Conservation (phyloP, 2,113 vertebrate genomes). For the Cariama cristata region DNA sequence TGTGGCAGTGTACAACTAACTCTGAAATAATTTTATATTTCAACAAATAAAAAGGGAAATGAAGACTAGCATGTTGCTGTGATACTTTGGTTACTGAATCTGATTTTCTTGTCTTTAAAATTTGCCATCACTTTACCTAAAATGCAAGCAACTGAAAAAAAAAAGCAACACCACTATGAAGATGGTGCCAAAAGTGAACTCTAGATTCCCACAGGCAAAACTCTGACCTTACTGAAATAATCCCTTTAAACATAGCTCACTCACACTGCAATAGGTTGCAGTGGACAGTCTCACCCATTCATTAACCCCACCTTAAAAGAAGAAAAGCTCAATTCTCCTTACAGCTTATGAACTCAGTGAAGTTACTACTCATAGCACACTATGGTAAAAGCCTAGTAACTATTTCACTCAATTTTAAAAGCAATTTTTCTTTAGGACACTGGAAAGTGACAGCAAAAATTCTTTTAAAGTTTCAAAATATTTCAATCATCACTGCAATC, state of each 20-base stretch:
- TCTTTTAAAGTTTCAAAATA: neutral
- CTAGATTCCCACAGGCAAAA: neutral
- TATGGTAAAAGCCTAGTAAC: neutral
- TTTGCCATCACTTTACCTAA: neutral
- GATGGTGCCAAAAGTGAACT: neutral
- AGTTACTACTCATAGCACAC: neutral
- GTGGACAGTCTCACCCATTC: neutral
- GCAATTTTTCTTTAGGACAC: neutral
- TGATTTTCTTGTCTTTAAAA: neutral
- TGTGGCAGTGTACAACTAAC: neutral
- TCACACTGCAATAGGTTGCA: neutral
- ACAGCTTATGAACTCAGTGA: neutral
- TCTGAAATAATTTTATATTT: neutral
- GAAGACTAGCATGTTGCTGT: neutral
- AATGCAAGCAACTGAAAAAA: neutral
- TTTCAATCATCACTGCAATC: neutral
- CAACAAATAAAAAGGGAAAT: slow-evolving; percentile 8
- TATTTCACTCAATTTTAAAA: neutral
- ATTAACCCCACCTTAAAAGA: neutral
- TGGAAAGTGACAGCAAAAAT: neutral
- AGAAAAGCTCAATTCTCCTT: neutral
- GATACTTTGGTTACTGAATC: neutral
- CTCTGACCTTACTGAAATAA: neutral
- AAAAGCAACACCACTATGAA: neutral
- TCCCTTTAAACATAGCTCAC: neutral